Base-by-base conservation (phyloP, 2,888 invertebrate genomes). In the Morpho helenor region DNA sequence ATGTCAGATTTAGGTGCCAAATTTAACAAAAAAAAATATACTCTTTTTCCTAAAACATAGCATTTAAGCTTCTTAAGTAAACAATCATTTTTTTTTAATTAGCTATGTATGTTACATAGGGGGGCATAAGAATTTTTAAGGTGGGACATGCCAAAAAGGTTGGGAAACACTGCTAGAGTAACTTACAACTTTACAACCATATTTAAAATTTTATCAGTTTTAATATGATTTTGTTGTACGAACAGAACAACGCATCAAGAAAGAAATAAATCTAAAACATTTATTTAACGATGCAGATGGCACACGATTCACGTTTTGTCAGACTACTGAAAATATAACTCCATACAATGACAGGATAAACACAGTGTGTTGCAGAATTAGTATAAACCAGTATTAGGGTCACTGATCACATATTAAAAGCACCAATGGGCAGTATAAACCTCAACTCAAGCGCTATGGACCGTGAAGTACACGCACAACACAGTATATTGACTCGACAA, bases 401-500 rank as follows among this genome's bases (percentile, higher is more conserved):
- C 86, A 85, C 84, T 66, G 72, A 84, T 84, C 83, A 84, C 80
- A 82, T 75, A 69, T 68, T 71, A 72, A 71, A 73, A 84, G 84
- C 84, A 86, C 86, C 84, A 79, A 79, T 71, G 75, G 77, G 72
- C 70, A 69, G 69, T 68, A 59, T 63, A 59, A 64, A 53, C 44
- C 52, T 61, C 61, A 65, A 31, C 54, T 65, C 63, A 61, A 76
- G 69, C 71, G 74, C 73, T 70, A 70, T 31, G 55, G 59, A 65
- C 65, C 60, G 60, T 62, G 61, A 59, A 61, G 49, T 42, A 51
- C 70, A 71, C 72, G 68, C 77, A 78, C 76, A 77, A 76, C 74
- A 70, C 73, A 70, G 75, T 74, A 75, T 72, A 74, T 73, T 72
- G 65, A 66, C 63, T 56, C 60, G 51, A 23, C 45, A 31, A 9